Conservation (phyloP, 2,888 invertebrate species). For the Helobdella robusta region DNA sequence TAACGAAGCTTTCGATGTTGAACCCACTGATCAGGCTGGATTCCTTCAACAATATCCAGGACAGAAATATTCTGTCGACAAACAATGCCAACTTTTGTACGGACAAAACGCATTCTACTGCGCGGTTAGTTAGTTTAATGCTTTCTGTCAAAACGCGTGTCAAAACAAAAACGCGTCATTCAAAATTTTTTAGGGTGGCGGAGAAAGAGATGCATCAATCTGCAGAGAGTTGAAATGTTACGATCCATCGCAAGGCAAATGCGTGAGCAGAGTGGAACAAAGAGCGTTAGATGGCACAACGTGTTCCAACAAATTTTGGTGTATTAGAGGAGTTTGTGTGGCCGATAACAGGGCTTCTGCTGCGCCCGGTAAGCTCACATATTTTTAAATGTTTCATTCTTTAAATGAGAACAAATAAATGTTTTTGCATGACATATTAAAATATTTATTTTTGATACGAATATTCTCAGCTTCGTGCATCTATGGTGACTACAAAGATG, state of each 20-base stretch:
- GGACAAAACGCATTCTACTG: conserved; percentile 40
- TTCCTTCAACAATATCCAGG: conserved; percentile 36
- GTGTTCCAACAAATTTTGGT: conserved; percentile 37
- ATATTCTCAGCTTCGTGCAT: conserved; percentile 23
- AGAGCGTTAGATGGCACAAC: conserved; percentile 40
- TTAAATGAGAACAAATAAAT: too few species aligned
- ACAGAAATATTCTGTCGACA: conserved; percentile 38
- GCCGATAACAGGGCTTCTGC: conserved; percentile 11
- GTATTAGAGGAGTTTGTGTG: conserved; percentile 17
- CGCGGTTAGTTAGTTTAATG: conserved; percentile 36
- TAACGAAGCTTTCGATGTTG: conserved; percentile 10
- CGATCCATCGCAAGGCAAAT: conserved; percentile 28
- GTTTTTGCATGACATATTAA: too few species aligned
- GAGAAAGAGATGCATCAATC: conserved; percentile 23
- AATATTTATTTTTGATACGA: too few species aligned
- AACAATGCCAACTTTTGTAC: conserved; percentile 40
- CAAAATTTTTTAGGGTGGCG: conserved; percentile 22
- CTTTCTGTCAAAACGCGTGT: not conserved
- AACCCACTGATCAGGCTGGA: not conserved
- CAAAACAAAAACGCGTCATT: not conserved
- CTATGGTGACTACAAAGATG: conserved; percentile 24
- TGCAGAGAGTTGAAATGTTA: conserved; percentile 21
- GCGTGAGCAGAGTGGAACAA: conserved; percentile 33
- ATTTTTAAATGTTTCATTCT: too few species aligned
- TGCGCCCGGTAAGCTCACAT: conserved; percentile 22